A percentile compares a stretch with the other conserved stretches of the same genome.
phyloP scores from a whole-genome alignment of 1,140 invertebrate genomes.

The Gryon sp. region DNA sequence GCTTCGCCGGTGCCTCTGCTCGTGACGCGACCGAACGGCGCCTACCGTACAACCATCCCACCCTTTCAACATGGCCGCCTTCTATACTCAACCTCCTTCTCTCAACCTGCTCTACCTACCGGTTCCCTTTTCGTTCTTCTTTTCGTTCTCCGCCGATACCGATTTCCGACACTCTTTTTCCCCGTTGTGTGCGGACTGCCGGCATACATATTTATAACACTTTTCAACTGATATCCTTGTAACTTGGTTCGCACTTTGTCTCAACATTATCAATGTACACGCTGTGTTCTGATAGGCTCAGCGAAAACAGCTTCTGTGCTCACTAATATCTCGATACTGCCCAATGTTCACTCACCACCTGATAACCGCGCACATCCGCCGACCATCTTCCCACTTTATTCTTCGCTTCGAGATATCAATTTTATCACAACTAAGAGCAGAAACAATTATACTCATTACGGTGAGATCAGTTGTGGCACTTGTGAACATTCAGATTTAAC shows the following conservation, averaged over 20 bases:
- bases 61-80: constrained; percentile 76
- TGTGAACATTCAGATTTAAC: no score
- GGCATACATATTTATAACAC: constrained; percentile 61
- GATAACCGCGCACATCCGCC: constrained; percentile 44
- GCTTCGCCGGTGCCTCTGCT: constrained; percentile 58
- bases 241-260: constrained; percentile 73
- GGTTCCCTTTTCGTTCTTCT: constrained; percentile 26
- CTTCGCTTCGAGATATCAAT: constrained; percentile 28
- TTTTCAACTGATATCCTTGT: constrained; percentile 62
- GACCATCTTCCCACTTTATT: constrained; percentile 20
- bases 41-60: constrained; percentile 68
- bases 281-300: constrained; percentile 70
- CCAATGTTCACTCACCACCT: constrained; percentile 54
- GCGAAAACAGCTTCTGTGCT: constrained; percentile 68
- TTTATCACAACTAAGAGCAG: constrained; percentile 14
- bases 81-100: constrained; percentile 65
- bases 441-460: constrained; percentile 44
- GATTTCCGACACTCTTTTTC: constrained; percentile 61
- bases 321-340: constrained; percentile 58
- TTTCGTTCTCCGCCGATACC: constrained; percentile 9
- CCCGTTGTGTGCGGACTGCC: constrained; percentile 10
- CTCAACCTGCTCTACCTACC: constrained; percentile 34
- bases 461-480: no score
- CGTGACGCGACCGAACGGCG: constrained; percentile 70
- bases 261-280: constrained; percentile 75